phyloP scores from a whole-genome alignment of 2,113 vertebrate species.

The Egretta garzetta region DNA sequence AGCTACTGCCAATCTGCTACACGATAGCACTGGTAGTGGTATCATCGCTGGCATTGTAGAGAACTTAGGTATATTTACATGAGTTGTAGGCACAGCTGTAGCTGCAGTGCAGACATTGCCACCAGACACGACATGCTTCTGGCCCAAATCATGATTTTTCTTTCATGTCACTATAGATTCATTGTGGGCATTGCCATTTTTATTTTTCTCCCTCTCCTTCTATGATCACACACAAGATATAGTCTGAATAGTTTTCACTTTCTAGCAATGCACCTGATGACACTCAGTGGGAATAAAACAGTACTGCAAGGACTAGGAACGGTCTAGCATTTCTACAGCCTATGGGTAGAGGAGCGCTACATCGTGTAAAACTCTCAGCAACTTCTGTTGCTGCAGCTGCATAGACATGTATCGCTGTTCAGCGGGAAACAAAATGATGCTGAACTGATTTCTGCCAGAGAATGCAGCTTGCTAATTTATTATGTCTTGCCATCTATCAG shows the following conservation, averaged over 20 bases:
- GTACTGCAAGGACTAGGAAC: slow-evolving; percentile 38
- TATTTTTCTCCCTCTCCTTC: neutral
- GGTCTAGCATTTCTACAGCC: neutral
- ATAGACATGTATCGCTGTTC: neutral
- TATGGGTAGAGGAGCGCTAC: neutral
- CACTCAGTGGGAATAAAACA: slow-evolving; percentile 46
- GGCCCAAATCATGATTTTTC: neutral
- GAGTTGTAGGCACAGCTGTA: rapidly evolving
- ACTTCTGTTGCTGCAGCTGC: neutral
- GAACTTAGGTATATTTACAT: neutral
- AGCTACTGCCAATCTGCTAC: neutral
- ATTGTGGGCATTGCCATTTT: neutral
- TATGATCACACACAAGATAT: neutral
- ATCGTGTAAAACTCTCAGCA: neutral
- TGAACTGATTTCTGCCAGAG: neutral
- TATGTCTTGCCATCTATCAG: neutral
- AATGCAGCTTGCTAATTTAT: neutral
- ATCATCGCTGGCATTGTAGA: neutral
- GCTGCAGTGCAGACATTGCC: neutral
- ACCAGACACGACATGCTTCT: neutral
- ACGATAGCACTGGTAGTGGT: rapidly evolving
- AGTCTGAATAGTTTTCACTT: neutral
- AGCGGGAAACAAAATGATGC: neutral
- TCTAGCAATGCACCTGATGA: slow-evolving; percentile 23
- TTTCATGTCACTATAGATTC: neutral